Conservation (phyloP, 2,888 invertebrate species). For the Acanthosoma haemorrhoidale region DNA sequence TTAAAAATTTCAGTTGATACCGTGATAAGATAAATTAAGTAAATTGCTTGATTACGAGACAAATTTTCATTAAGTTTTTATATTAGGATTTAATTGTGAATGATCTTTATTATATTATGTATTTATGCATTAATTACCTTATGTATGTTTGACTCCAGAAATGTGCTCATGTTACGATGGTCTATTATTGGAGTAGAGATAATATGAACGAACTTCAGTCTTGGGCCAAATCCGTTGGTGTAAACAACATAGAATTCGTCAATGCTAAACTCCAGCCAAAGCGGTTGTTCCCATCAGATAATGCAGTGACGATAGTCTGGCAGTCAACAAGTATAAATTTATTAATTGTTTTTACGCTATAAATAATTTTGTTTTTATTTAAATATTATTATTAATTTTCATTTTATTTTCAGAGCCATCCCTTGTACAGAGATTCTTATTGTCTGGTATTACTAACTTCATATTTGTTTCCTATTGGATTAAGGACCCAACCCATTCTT, state of each 20-base stretch:
- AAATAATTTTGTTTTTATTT: background rate
- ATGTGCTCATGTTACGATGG: constrained; percentile 25
- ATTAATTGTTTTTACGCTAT: background rate
- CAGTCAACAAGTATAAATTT: constrained; percentile 17
- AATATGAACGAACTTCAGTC: constrained; percentile 17
- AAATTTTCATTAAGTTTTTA: too few relatives aligned
- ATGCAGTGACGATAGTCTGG: constrained; percentile 16
- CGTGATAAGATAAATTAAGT: too few relatives aligned
- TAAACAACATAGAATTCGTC: constrained; percentile 19
- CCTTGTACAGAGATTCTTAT: background rate
- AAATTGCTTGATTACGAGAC: too few relatives aligned
- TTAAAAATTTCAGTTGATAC: too few relatives aligned
- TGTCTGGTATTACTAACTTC: constrained; percentile 16
- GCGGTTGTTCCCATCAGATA: constrained; percentile 13
- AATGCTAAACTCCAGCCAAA: constrained; percentile 11
- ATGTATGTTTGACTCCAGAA: too few relatives aligned
- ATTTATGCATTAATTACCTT: too few relatives aligned
- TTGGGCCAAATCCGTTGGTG: constrained; percentile 5
- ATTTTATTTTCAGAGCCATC: constrained; percentile 17
- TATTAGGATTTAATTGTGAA: too few relatives aligned
- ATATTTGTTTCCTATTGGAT: constrained; percentile 16
- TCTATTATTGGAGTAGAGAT: constrained; percentile 20
- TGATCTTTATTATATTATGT: too few relatives aligned
- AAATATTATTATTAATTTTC: background rate
- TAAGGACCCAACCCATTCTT: background rate